phyloP scores from a whole-genome alignment of 2,113 vertebrate species.

The Varanus komodoensis region DNA sequence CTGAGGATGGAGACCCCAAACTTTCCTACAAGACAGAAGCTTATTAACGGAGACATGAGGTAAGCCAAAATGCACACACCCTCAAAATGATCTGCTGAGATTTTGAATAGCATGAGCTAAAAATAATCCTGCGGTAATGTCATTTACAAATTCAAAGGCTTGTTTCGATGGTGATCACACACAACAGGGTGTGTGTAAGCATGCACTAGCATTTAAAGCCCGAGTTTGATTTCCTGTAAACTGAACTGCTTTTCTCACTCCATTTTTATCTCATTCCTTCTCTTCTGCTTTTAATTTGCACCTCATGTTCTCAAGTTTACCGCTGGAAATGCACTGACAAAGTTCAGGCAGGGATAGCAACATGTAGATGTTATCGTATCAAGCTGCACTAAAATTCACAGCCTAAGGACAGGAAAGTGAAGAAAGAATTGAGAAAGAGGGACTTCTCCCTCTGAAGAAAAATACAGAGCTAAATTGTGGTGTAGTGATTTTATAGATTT shows the following conservation, averaged over 20 bases:
- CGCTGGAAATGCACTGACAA: constrained; percentile 12
- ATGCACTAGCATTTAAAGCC: constrained; percentile 58
- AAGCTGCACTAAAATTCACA: not conserved
- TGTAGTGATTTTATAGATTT: no score
- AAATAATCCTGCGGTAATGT: constrained; percentile 68
- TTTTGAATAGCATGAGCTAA: constrained; percentile 64
- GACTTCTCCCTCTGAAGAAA: accelerated
- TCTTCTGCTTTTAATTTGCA: constrained; percentile 48
- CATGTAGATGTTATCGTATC: accelerated
- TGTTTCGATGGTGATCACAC: constrained; percentile 74
- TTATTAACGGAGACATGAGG: constrained; percentile 59
- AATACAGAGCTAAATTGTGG: not conserved
- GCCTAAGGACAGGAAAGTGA: accelerated
- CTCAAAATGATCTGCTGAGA: constrained; percentile 48
- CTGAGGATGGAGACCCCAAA: constrained; percentile 40
- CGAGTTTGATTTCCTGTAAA: constrained; percentile 59
- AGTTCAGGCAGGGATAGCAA: not conserved
- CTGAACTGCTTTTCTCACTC: constrained; percentile 56
- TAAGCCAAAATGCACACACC: constrained; percentile 37
- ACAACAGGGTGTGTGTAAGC: constrained; percentile 3
- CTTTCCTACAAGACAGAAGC: constrained; percentile 37
- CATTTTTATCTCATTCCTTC: constrained; percentile 22
- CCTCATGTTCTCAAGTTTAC: not conserved
- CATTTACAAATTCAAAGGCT: constrained; percentile 70
- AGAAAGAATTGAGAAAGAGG: not conserved